Conservation (phyloP, 2,113 vertebrate species). For the Leiothrix lutea region DNA sequence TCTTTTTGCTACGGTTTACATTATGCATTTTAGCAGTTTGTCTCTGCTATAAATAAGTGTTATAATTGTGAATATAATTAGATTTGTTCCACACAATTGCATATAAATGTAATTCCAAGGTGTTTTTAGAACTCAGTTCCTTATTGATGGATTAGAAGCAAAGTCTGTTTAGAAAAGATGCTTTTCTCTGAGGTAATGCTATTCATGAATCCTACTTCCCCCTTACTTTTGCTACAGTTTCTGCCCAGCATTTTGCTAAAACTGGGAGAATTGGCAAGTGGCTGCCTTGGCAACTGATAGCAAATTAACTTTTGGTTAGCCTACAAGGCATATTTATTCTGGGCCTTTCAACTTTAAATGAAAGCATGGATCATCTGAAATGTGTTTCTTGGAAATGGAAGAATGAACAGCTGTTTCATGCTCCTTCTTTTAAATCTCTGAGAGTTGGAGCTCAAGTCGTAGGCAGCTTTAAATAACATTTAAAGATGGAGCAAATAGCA, state of each 20-base stretch:
- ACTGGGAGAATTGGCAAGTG: conserved; percentile 33
- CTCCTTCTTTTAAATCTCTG: conserved; percentile 21
- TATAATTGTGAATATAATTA: conserved; percentile 61
- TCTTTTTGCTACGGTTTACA: not conserved
- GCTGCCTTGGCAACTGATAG: conserved; percentile 45
- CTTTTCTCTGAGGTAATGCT: conserved; percentile 25
- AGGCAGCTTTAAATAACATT: conserved; percentile 55
- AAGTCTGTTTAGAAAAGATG: not conserved
- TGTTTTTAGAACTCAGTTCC: conserved; percentile 6
- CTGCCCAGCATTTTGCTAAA: conserved; percentile 26
- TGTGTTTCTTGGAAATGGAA: conserved; percentile 40
- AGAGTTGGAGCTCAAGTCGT: not conserved
- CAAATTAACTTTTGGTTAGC: conserved; percentile 47
- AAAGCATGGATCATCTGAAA: conserved; percentile 45
- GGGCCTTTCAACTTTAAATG: conserved; percentile 49
- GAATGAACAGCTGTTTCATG: conserved; percentile 45
- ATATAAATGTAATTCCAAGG: conserved; percentile 22
- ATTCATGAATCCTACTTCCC: not conserved
- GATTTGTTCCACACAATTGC: conserved; percentile 48
- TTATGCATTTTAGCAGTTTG: conserved; percentile 37
- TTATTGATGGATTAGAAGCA: conserved; percentile 30
- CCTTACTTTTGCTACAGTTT: not conserved
- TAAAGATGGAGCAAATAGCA: conserved; percentile 35
- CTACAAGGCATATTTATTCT: conserved; percentile 28
- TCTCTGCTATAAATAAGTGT: conserved; percentile 44